Conservation (phyloP, 2,797 vertebrate genomes). For the Enteromius viviparus region DNA sequence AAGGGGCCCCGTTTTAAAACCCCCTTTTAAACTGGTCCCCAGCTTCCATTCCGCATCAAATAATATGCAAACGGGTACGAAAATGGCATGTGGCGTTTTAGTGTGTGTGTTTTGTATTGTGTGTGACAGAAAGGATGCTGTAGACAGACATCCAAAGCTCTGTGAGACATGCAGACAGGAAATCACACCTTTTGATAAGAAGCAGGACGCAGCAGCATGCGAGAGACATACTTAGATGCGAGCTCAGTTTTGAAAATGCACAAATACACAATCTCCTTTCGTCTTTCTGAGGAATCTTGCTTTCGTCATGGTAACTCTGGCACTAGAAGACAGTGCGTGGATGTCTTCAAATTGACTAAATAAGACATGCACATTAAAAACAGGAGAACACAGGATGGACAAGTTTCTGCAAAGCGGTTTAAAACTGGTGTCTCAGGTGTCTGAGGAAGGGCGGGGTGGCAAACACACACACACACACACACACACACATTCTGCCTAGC, state of each 20-base stretch:
- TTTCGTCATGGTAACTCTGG: neutral
- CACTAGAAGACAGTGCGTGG: neutral
- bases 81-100: neutral
- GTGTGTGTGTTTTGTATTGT: slow-evolving; percentile 7
- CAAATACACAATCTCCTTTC: neutral
- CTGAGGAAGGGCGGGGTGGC: slow-evolving; percentile 38
- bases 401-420: slow-evolving; percentile 39
- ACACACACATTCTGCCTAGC: neutral
- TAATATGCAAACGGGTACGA: neutral
- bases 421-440: slow-evolving; percentile 27
- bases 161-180: slow-evolving; percentile 53
- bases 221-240: slow-evolving; percentile 10
- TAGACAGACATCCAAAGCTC: slow-evolving; percentile 22
- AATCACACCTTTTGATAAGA: slow-evolving; percentile 51
- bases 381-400: slow-evolving; percentile 15
- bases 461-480: neutral
- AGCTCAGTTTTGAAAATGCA: neutral
- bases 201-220: slow-evolving; percentile 18
- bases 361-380: neutral
- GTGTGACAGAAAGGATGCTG: slow-evolving; percentile 24
- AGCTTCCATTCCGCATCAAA: neutral
- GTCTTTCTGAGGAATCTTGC: slow-evolving; percentile 3
- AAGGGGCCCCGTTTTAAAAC: neutral
- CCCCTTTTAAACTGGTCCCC: neutral
- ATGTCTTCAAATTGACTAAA: neutral